phyloP scores from a whole-genome alignment of 2,113 vertebrate genomes.

The Trogon surrucura region DNA sequence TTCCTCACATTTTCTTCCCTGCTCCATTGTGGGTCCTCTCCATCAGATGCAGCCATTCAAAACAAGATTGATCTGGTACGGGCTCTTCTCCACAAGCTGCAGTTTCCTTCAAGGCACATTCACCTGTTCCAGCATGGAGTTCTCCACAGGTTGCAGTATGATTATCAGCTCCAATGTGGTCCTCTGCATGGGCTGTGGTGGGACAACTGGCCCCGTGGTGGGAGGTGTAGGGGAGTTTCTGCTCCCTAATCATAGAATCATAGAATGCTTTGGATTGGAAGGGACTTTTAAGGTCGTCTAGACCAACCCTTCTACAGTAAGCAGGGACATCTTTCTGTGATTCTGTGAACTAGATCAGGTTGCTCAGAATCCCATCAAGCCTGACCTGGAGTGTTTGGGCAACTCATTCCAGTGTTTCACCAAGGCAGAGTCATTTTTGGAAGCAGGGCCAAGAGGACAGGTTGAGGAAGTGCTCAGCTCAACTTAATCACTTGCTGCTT shows the following conservation, averaged over 20 bases:
- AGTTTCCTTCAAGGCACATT: neutral
- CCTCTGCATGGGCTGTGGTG: neutral
- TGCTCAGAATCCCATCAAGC: too few species aligned
- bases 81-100: neutral
- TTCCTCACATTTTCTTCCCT: neutral
- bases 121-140: neutral
- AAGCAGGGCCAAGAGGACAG: neutral
- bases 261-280: too few species aligned
- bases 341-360: too few species aligned
- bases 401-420: too few species aligned
- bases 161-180: neutral
- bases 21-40: accelerated
- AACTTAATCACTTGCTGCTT: neutral
- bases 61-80: accelerated
- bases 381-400: too few species aligned
- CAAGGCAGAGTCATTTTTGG: neutral
- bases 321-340: too few species aligned
- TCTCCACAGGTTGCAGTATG: too few species aligned
- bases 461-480: neutral
- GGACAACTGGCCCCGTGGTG: neutral
- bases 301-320: too few species aligned
- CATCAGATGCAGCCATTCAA: neutral
- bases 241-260: neutral
- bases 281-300: too few species aligned
- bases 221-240: neutral